Evolutionary conservation across 2,113 vertebrate genomes (phyloP).

Genomic region (Aepyceros melampus): DNA sequence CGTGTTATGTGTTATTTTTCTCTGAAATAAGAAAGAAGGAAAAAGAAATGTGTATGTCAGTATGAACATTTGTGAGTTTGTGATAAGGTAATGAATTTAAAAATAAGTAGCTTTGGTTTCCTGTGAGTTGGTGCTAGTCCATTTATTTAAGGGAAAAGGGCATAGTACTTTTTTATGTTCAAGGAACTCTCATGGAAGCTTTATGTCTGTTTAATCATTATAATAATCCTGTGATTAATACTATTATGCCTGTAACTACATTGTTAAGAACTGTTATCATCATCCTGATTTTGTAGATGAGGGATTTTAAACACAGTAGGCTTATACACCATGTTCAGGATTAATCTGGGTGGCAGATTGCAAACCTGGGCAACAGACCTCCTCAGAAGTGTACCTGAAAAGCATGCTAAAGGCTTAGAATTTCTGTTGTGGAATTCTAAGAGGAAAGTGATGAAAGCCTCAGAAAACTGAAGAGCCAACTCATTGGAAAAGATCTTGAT

Average conservation of each 20-base stretch:
- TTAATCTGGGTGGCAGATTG: background rate
- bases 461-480: background rate
- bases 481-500: background rate
- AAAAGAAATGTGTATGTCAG: background rate
- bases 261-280: background rate
- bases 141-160: background rate
- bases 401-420: background rate
- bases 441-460: background rate
- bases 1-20: background rate
- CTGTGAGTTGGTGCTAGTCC: background rate
- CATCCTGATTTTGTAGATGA: background rate
- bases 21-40: background rate
- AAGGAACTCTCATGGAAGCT: background rate
- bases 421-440: background rate
- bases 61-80: background rate
- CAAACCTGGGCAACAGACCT: background rate
- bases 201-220: background rate
- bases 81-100: background rate
- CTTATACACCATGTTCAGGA: background rate
- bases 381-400: background rate
- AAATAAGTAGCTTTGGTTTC: background rate
- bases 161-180: background rate
- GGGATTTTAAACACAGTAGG: background rate
- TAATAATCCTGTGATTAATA: background rate
- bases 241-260: background rate